A percentile compares a stretch with the other conserved stretches of the same genome.
Conservation (phyloP, 2,113 vertebrate genomes). For the Vulpes vulpes region DNA sequence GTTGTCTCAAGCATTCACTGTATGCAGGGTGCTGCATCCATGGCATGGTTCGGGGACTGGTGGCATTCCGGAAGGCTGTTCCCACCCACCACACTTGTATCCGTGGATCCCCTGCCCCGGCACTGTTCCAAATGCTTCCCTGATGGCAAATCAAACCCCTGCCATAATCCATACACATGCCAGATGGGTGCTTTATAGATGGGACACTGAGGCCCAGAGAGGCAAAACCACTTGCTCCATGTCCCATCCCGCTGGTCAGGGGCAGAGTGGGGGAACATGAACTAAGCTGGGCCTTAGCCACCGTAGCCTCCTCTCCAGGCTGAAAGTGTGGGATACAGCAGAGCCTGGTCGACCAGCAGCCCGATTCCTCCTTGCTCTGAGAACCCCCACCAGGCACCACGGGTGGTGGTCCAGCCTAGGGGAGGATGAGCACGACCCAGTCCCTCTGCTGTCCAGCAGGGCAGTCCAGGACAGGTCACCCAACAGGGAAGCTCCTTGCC, state of each 20-base stretch:
- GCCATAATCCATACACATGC: fast-evolving
- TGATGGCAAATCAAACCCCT: background rate
- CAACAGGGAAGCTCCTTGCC: background rate
- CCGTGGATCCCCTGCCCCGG: background rate
- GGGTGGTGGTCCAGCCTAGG: background rate
- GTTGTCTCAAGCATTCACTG: background rate
- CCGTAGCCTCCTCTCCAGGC: background rate
- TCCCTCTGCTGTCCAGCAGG: background rate
- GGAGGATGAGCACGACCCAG: background rate
- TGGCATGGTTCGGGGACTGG: background rate
- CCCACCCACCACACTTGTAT: background rate
- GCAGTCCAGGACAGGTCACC: background rate
- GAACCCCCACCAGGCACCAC: background rate
- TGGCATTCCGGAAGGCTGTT: background rate
- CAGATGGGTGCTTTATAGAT: background rate
- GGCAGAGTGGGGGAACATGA: background rate
- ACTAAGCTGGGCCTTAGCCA: background rate
- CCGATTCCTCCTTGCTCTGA: fast-evolving
- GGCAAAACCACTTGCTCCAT: background rate
- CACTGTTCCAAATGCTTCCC: background rate
- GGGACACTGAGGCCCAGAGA: background rate
- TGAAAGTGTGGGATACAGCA: background rate
- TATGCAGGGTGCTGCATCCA: no score
- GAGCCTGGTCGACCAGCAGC: background rate
- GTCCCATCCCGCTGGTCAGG: background rate